Conservation (phyloP, 2,113 vertebrate genomes). For the Galbula dea region DNA sequence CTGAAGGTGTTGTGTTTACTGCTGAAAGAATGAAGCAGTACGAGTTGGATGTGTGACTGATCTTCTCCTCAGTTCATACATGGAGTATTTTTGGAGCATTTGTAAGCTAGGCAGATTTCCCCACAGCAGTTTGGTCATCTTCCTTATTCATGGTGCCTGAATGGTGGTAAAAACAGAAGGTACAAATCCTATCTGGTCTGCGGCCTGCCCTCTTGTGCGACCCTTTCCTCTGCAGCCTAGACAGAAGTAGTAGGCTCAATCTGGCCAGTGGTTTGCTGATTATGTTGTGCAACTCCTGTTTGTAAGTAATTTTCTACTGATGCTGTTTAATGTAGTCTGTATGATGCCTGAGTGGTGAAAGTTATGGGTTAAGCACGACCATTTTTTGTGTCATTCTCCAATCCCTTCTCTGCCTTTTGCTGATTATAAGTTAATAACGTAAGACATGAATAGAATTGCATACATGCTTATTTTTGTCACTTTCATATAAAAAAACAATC, state of each 20-base stretch:
- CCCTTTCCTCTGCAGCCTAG: background rate
- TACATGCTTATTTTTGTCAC: background rate
- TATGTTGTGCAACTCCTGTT: background rate
- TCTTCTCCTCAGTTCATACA: background rate
- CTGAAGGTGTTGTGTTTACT: background rate
- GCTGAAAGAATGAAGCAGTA: background rate
- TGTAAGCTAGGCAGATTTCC: background rate
- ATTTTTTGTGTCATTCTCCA: background rate
- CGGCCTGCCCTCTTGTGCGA: background rate
- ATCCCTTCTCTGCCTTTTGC: background rate
- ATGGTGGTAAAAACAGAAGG: background rate
- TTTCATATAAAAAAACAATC: background rate
- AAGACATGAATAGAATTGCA: background rate
- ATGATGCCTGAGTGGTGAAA: background rate
- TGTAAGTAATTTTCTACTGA: background rate
- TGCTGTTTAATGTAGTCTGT: background rate
- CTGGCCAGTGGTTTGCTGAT: background rate
- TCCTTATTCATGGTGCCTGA: background rate
- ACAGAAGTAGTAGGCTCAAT: background rate
- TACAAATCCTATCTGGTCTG: background rate
- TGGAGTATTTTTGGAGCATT: background rate
- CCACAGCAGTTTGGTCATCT: background rate
- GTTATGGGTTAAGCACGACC: background rate
- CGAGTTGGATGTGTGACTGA: background rate
- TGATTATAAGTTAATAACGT: background rate